phyloP scores from a whole-genome alignment of 2,888 invertebrate species.

The Eupithecia abbreviata region DNA sequence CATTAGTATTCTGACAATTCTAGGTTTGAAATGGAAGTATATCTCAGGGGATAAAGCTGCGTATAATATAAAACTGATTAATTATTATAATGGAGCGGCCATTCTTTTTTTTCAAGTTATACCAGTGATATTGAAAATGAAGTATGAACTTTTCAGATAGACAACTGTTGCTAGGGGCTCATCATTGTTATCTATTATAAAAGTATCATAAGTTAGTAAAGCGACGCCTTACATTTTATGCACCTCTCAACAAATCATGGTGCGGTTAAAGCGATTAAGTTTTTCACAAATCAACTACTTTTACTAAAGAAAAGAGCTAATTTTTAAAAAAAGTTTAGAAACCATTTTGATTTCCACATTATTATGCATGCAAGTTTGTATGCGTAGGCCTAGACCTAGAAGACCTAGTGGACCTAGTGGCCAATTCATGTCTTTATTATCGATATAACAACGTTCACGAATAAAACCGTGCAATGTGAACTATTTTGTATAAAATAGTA shows the following conservation, averaged over 20 bases:
- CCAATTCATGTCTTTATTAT: not conserved
- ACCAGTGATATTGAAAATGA: not conserved
- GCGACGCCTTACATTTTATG: not conserved
- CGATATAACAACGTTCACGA: not conserved
- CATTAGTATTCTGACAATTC: slow-evolving; percentile 4
- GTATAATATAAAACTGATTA: slow-evolving; percentile 14
- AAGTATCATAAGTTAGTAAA: not conserved
- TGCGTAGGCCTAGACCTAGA: not conserved
- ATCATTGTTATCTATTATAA: not conserved
- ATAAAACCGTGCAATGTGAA: not conserved
- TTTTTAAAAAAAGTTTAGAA: not conserved
- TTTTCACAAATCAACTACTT: not conserved
- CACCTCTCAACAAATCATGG: not conserved
- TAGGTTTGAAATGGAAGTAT: slow-evolving; percentile 10
- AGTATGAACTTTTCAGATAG: not conserved
- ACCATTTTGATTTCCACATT: not conserved
- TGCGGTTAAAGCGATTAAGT: not conserved
- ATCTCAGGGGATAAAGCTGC: slow-evolving; percentile 13
- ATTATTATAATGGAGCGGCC: slow-evolving; percentile 20
- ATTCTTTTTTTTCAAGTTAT: not conserved
- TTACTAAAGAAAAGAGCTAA: not conserved
- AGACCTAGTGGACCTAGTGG: not conserved
- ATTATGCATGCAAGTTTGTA: not conserved
- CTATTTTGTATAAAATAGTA: not conserved
- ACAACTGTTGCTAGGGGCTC: not conserved